Conservation (phyloP, 2,888 invertebrate genomes). For the Aspidiotus rigidus region DNA sequence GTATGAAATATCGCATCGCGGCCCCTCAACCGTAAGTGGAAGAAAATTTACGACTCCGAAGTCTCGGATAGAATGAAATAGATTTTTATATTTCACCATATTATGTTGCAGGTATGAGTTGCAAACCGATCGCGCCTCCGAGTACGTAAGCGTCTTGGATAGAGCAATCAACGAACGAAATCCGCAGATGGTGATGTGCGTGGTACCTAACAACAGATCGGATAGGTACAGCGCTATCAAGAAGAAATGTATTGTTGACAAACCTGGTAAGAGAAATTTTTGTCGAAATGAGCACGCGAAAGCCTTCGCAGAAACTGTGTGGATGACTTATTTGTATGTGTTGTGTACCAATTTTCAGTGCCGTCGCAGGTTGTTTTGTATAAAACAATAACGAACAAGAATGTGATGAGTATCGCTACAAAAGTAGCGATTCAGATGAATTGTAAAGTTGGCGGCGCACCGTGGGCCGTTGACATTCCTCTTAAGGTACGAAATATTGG, state of each 20-base stretch:
- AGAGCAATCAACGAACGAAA: conserved; percentile 48
- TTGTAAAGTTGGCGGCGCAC: conserved; percentile 83
- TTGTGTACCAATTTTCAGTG: conserved; percentile 40
- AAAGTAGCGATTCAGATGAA: conserved; percentile 89
- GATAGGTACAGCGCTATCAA: conserved; percentile 82
- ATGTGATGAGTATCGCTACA: conserved; percentile 70
- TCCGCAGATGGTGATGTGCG: conserved; percentile 57
- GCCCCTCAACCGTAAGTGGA: conserved; percentile 37
- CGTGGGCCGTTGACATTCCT: conserved; percentile 71
- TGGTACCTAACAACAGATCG: conserved; percentile 57
- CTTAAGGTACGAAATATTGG: no score
- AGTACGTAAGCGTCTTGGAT: conserved; percentile 55
- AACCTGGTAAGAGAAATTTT: conserved; percentile 46
- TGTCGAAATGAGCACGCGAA: not conserved
- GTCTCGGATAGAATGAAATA: not conserved
- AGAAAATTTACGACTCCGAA: not conserved
- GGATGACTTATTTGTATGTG: no score
- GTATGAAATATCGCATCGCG: conserved; percentile 45
- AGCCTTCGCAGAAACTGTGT: no score
- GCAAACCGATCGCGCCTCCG: conserved; percentile 51
- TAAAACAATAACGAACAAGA: conserved; percentile 54
- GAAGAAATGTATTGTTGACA: conserved; percentile 68
- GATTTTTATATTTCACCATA: not conserved
- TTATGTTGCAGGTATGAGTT: conserved; percentile 41
- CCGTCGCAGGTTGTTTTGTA: conserved; percentile 43